Conservation (phyloP, 2,888 invertebrate species). For the Folsomia candida region DNA sequence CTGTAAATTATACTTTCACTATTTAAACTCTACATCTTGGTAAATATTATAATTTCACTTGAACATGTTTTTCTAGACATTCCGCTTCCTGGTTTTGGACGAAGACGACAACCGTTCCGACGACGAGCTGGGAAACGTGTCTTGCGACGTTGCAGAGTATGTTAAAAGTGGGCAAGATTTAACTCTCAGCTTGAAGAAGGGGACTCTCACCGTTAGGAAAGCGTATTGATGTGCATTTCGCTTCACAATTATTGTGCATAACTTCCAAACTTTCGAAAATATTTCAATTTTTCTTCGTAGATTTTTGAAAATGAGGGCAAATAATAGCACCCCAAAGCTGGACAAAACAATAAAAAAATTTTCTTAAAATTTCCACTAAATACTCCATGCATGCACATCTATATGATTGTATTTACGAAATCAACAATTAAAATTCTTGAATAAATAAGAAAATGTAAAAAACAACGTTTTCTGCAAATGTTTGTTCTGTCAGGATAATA, state of each 20-base stretch:
- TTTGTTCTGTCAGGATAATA: too few relatives aligned
- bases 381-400: too few relatives aligned
- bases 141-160: constrained; percentile 44
- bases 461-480: too few relatives aligned
- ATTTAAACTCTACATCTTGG: not conserved
- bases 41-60: not conserved
- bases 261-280: not conserved
- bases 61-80: constrained; percentile 31
- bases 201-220: constrained; percentile 38
- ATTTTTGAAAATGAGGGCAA: too few relatives aligned
- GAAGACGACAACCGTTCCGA: constrained; percentile 46
- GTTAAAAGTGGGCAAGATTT: constrained; percentile 38
- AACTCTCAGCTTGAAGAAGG: constrained; percentile 42
- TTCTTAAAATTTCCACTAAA: too few relatives aligned
- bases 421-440: too few relatives aligned
- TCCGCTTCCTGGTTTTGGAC: constrained; percentile 47
- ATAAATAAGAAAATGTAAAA: too few relatives aligned
- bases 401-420: too few relatives aligned
- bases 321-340: too few relatives aligned
- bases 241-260: not conserved
- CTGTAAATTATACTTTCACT: constrained; percentile 34
- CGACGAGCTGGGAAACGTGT: constrained; percentile 46
- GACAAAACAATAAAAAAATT: too few relatives aligned
- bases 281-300: not conserved
- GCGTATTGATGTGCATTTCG: constrained; percentile 20